phyloP scores from a whole-genome alignment of 2,113 vertebrate genomes.

The Hemiscyllium ocellatum region DNA sequence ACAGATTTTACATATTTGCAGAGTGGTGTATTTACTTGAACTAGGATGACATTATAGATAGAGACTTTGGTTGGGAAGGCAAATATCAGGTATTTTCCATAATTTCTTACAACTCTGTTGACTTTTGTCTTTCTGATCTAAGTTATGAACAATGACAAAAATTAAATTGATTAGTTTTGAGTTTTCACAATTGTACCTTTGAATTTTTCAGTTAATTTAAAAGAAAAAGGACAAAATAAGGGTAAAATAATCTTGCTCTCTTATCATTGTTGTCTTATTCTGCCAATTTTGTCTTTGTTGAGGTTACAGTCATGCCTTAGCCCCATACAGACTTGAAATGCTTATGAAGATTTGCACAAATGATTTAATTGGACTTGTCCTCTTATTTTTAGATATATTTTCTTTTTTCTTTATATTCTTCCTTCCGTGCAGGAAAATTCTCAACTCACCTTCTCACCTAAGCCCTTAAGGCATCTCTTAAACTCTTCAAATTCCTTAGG shows the following conservation, averaged over 20 bases:
- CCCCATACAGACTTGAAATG: not conserved
- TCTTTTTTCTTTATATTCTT: not conserved
- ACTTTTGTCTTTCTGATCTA: not conserved
- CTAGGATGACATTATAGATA: not conserved
- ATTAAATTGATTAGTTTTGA: not conserved
- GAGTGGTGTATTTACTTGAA: not conserved
- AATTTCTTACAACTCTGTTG: not conserved
- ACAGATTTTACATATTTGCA: conserved; percentile 39
- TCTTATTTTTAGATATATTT: not conserved
- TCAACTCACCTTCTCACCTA: not conserved
- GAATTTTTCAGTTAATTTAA: not conserved
- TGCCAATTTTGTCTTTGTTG: not conserved
- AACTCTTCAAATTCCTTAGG: not conserved
- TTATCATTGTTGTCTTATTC: not conserved
- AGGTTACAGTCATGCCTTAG: not conserved
- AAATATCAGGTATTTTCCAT: not conserved
- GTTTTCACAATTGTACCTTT: not conserved
- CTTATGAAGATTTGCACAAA: not conserved
- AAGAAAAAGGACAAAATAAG: not conserved
- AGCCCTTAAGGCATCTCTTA: not conserved
- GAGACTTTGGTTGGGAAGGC: not conserved
- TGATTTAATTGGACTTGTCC: not conserved
- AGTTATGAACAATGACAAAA: not conserved
- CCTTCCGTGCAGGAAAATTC: not conserved
- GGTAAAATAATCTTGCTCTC: too few relatives aligned